Evolutionary conservation across 2,888 invertebrate genomes (phyloP).

Genomic region (Pristionchus exspectatus): DNA sequence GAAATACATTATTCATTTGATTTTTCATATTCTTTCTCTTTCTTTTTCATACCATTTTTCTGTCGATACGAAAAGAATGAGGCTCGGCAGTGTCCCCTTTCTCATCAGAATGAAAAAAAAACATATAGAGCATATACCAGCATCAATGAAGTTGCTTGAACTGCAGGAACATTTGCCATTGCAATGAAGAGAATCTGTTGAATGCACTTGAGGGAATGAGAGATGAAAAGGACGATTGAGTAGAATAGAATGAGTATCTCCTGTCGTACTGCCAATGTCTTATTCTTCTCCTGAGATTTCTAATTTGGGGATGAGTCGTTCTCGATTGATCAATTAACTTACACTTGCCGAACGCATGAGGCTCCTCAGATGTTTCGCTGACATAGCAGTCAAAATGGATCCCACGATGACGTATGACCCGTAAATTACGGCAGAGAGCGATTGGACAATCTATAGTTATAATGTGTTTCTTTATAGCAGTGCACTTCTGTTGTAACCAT

Average conservation of each 20-base stretch:
- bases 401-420: background rate
- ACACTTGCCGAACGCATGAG: background rate
- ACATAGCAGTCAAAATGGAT: background rate
- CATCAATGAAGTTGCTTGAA: background rate
- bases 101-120: no score
- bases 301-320: background rate
- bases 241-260: background rate
- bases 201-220: slow-evolving; percentile 21
- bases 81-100: no score
- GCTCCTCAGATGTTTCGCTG: background rate
- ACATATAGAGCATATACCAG: background rate
- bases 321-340: background rate
- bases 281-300: slow-evolving; percentile 1
- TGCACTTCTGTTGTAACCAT: background rate
- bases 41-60: no score
- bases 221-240: background rate
- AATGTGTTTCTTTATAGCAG: background rate
- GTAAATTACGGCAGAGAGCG: background rate
- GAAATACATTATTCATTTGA: no score
- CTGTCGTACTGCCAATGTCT: background rate
- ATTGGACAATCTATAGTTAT: background rate
- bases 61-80: no score
- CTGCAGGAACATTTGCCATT: background rate
- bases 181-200: slow-evolving; percentile 5
- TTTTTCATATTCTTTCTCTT: no score